These are phyloP conservation scores for Pristionchus japonicus DNA, from an alignment of 2,888 invertebrate species.

Conservation along the genomic window DNA sequence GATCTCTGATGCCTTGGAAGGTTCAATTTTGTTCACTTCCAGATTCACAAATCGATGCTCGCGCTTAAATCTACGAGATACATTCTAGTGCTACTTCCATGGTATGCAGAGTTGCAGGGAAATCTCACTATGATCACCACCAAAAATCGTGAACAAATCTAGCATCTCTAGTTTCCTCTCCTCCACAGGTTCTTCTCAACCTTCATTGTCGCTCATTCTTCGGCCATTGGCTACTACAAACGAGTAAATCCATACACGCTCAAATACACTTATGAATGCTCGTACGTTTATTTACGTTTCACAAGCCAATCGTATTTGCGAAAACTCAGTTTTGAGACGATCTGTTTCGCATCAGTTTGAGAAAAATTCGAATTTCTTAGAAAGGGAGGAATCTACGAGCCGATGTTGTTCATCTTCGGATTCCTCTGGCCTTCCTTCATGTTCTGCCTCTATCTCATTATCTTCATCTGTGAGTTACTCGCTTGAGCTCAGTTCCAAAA, in stretches of 20 bases:
- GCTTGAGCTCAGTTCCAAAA: not conserved
- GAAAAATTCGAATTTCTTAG: no score
- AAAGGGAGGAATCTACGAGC: constrained; percentile 26
- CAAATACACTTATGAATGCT: constrained; percentile 38
- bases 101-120: not conserved
- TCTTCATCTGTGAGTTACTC: not conserved
- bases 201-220: constrained; percentile 23
- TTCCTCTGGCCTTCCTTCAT: constrained; percentile 38
- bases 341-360: not conserved
- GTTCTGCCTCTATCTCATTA: constrained; percentile 37
- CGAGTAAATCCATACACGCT: constrained; percentile 43
- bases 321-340: not conserved
- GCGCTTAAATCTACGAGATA: not conserved
- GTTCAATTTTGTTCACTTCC: not conserved
- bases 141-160: not conserved
- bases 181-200: not conserved
- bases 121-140: not conserved
- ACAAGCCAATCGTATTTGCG: not conserved
- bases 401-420: constrained; percentile 37
- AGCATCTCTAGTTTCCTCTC: not conserved
- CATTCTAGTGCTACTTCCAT: not conserved
- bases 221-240: constrained; percentile 36
- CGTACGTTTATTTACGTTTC: not conserved
- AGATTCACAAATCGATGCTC: constrained; percentile 15
- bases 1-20: not conserved